Conservation (phyloP, 2,888 invertebrate genomes). For the Tipula helvola region DNA sequence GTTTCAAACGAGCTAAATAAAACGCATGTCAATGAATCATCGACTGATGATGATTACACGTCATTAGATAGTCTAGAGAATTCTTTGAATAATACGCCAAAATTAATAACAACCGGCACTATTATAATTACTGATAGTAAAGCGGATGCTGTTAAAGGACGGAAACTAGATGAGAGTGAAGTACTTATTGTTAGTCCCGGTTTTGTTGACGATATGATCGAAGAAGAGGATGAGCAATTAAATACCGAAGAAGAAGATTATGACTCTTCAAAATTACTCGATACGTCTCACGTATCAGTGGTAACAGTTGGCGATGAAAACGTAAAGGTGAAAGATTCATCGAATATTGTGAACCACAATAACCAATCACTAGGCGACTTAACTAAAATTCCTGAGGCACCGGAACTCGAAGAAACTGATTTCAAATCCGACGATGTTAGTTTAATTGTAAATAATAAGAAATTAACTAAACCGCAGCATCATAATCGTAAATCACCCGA, state of each 20-base stretch:
- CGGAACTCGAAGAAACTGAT: slow-evolving; percentile 24
- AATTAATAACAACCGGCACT: slow-evolving; percentile 24
- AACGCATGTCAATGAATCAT: slow-evolving; percentile 50
- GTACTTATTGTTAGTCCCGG: slow-evolving; percentile 69
- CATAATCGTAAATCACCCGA: slow-evolving; percentile 43
- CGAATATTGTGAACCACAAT: slow-evolving; percentile 22
- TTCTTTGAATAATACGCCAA: slow-evolving; percentile 23
- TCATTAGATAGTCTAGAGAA: slow-evolving; percentile 65
- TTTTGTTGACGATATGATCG: slow-evolving; percentile 43
- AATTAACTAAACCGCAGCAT: slow-evolving; percentile 27
- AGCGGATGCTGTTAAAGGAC: slow-evolving; percentile 32
- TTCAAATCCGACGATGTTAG: slow-evolving; percentile 31
- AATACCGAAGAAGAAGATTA: slow-evolving; percentile 21
- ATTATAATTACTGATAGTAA: slow-evolving; percentile 24
- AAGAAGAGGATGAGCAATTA: slow-evolving; percentile 20
- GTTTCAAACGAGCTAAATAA: slow-evolving; percentile 67
- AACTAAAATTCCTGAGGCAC: slow-evolving; percentile 17
- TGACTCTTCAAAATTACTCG: slow-evolving; percentile 37
- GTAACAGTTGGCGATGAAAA: slow-evolving; percentile 72
- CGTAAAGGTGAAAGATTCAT: slow-evolving; percentile 62
- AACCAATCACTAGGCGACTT: slow-evolving; percentile 24
- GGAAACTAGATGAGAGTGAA: slow-evolving; percentile 75
- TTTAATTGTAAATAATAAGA: slow-evolving; percentile 33
- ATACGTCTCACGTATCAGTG: slow-evolving; percentile 84
- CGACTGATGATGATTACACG: slow-evolving; percentile 64